These are phyloP conservation scores for Leucopsar rothschildi DNA, from an alignment of 2,113 vertebrate species.

Conservation along the genomic window DNA sequence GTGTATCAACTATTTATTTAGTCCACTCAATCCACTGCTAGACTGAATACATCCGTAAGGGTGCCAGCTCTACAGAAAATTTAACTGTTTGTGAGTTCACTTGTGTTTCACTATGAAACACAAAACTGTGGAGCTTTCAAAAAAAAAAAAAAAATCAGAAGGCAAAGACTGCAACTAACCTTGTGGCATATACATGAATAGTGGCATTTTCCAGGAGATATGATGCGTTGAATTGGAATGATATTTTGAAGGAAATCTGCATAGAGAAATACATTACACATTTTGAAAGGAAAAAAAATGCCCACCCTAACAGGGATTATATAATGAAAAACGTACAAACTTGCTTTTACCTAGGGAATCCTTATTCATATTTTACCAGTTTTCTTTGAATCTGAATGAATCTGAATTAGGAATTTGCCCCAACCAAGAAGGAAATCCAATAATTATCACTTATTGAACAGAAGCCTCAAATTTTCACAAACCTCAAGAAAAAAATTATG, in stretches of 20 bases:
- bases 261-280: background rate
- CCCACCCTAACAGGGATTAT: background rate
- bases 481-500: background rate
- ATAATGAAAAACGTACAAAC: background rate
- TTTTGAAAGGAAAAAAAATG: background rate
- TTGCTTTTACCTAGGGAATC: background rate
- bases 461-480: background rate
- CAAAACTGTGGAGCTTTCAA: background rate
- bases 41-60: background rate
- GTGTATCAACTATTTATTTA: background rate
- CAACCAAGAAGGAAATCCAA: background rate
- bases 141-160: background rate
- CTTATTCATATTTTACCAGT: background rate
- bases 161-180: slow-evolving; percentile 70
- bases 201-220: slow-evolving; percentile 78
- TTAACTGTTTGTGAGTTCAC: background rate
- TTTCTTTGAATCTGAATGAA: background rate
- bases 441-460: background rate
- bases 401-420: background rate
- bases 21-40: background rate
- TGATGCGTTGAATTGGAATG: slow-evolving; percentile 84
- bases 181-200: slow-evolving; percentile 82
- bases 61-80: background rate
- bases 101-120: background rate
- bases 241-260: slow-evolving; percentile 85